Percentiles rank a stretch among this genome's conserved stretches.
phyloP scores from a whole-genome alignment of 1,140 invertebrate species.

The Patella vulgata region DNA sequence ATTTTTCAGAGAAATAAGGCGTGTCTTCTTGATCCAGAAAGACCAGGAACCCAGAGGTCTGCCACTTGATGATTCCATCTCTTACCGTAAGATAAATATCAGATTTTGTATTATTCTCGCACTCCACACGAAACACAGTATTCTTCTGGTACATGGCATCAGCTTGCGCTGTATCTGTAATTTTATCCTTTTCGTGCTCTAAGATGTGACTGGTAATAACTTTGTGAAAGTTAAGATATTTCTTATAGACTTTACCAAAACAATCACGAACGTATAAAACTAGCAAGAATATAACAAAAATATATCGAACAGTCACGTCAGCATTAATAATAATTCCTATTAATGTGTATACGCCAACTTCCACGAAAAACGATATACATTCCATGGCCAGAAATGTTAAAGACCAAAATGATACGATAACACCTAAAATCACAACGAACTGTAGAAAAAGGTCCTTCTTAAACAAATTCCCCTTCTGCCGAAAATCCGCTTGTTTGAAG shows the following conservation, averaged over 20 bases:
- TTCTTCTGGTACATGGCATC: constrained; percentile 35
- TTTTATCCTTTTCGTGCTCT: constrained; percentile 32
- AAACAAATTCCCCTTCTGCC: constrained; percentile 3
- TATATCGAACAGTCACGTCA: constrained; percentile 39
- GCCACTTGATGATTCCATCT: constrained; percentile 32
- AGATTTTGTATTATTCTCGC: not conserved
- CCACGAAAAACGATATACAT: constrained; percentile 45
- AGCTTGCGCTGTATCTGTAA: constrained; percentile 30
- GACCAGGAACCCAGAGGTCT: constrained; percentile 28
- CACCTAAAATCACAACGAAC: constrained; percentile 34
- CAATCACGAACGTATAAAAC: constrained; percentile 48
- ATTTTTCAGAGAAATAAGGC: constrained; percentile 42
- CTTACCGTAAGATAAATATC: constrained; percentile 9
- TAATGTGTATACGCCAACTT: constrained; percentile 49
- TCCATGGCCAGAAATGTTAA: constrained; percentile 48
- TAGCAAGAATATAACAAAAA: constrained; percentile 45
- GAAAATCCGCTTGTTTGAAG: constrained; percentile 9
- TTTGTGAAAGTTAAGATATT: constrained; percentile 51
- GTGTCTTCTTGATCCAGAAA: constrained; percentile 47
- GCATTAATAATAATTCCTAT: constrained; percentile 59
- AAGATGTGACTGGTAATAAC: constrained; percentile 34
- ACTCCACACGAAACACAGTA: constrained; percentile 32
- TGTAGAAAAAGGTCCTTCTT: constrained; percentile 29
- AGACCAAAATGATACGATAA: constrained; percentile 46
- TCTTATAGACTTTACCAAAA: constrained; percentile 42